Conservation (phyloP, 23 tunicate genomes). For the Clavelina lepadiformis region DNA sequence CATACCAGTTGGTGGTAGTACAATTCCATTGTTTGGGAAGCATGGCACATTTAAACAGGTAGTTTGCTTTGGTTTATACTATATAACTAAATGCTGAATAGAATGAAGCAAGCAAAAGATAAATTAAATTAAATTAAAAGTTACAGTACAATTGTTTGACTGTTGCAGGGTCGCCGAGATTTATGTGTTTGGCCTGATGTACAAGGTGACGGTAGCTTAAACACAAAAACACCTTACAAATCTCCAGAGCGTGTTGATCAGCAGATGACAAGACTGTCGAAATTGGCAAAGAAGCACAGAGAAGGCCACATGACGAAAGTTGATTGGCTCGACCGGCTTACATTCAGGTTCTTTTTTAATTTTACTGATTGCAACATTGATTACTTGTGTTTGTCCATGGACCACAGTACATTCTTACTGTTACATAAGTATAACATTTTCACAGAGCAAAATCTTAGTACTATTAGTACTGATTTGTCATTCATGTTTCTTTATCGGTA, state of each 20-base stretch:
- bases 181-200: conserved; percentile 91
- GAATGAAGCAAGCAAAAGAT: too few relatives aligned
- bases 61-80: too few relatives aligned
- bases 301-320: conserved; percentile 93
- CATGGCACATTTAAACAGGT: conserved; percentile 81
- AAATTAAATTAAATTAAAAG: neutral
- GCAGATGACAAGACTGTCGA: conserved; percentile 78
- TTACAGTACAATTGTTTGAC: neutral
- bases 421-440: neutral
- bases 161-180: conserved; percentile 61
- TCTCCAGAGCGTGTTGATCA: conserved; percentile 43
- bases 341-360: conserved; percentile 43
- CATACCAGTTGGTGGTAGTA: conserved; percentile 79
- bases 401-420: neutral
- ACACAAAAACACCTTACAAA: conserved; percentile 72
- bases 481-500: too few relatives aligned
- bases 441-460: neutral
- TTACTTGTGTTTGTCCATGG: neutral
- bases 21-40: conserved; percentile 79
- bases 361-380: neutral
- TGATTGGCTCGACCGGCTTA: conserved; percentile 93
- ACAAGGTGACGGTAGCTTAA: conserved; percentile 46
- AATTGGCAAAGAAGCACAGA: conserved; percentile 79
- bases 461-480: neutral
- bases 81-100: too few relatives aligned